Percentiles rank a stretch among this genome's conserved stretches.
Evolutionary conservation across 2,113 vertebrate genomes (phyloP).

Genomic region (Anoura caudifer): DNA sequence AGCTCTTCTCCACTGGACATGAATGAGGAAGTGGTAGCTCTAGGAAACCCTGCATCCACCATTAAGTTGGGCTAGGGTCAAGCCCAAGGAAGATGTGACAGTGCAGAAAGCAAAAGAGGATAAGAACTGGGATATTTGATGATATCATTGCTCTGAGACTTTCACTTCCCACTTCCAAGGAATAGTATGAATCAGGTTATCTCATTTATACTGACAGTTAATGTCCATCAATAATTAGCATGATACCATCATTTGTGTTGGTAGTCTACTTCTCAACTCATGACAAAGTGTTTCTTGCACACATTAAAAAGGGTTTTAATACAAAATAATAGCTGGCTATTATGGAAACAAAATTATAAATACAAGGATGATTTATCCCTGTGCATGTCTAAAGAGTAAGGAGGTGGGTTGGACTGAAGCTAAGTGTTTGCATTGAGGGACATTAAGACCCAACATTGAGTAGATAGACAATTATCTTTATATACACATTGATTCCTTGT

Average conservation of each 20-base stretch:
- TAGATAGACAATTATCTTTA: not conserved
- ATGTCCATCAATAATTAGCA: not conserved
- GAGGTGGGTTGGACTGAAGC: not conserved
- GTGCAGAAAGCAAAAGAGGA: not conserved
- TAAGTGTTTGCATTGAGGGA: not conserved
- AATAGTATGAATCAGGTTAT: not conserved
- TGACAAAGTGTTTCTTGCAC: not conserved
- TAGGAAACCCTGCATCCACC: not conserved
- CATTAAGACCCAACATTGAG: not conserved
- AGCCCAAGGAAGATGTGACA: not conserved
- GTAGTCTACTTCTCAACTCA: not conserved
- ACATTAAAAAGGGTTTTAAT: not conserved
- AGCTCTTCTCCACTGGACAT: not conserved
- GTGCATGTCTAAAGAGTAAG: not conserved
- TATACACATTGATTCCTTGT: not conserved
- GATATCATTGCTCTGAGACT: not conserved
- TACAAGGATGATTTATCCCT: not conserved
- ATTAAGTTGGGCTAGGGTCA: not conserved
- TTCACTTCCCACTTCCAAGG: not conserved
- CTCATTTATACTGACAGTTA: not conserved
- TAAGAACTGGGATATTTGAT: not conserved
- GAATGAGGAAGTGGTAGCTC: not conserved
- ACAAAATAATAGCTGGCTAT: not conserved
- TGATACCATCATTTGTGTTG: not conserved
- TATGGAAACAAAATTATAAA: not conserved